phyloP scores from a whole-genome alignment of 2,888 invertebrate species.

The Cryptophagus acutangulus region DNA sequence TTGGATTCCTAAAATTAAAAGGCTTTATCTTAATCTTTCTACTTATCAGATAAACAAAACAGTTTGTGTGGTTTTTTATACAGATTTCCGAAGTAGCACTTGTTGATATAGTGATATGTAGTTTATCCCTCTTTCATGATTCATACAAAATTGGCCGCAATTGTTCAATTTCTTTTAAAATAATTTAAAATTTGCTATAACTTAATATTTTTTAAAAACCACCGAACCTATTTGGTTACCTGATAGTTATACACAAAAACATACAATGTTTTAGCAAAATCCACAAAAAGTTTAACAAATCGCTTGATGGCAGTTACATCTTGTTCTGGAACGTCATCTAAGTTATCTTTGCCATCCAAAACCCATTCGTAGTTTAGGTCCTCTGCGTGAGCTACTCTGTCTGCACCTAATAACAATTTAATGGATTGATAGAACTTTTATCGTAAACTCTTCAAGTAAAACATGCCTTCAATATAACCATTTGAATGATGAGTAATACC shows the following conservation, averaged over 20 bases:
- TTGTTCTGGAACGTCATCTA: background rate
- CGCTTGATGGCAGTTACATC: background rate
- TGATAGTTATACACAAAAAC: too few relatives aligned
- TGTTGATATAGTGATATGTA: too few relatives aligned
- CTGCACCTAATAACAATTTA: slow-evolving; percentile 18
- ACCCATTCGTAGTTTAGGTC: slow-evolving; percentile 21
- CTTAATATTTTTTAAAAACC: too few relatives aligned
- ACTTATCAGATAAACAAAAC: too few relatives aligned
- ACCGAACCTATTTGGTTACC: background rate
- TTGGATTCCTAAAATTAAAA: slow-evolving; percentile 4
- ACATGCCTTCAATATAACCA: slow-evolving; percentile 19
- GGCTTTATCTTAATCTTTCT: too few relatives aligned
- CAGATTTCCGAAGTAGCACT: too few relatives aligned
- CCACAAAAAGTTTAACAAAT: background rate
- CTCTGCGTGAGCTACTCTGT: slow-evolving; percentile 25
- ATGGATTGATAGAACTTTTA: background rate
- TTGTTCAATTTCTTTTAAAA: too few relatives aligned
- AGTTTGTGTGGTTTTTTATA: too few relatives aligned
- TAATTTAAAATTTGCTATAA: too few relatives aligned
- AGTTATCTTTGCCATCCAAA: background rate
- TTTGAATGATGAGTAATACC: slow-evolving; percentile 22
- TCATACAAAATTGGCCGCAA: too few relatives aligned
- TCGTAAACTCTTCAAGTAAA: too few relatives aligned
- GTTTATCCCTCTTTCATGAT: too few relatives aligned
- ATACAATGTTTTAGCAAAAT: slow-evolving; percentile 2